Percentiles rank a stretch among this genome's conserved stretches.
These are phyloP conservation scores for Calameuta idolon DNA, from an alignment of 2,888 invertebrate species.

Conservation along the genomic window DNA sequence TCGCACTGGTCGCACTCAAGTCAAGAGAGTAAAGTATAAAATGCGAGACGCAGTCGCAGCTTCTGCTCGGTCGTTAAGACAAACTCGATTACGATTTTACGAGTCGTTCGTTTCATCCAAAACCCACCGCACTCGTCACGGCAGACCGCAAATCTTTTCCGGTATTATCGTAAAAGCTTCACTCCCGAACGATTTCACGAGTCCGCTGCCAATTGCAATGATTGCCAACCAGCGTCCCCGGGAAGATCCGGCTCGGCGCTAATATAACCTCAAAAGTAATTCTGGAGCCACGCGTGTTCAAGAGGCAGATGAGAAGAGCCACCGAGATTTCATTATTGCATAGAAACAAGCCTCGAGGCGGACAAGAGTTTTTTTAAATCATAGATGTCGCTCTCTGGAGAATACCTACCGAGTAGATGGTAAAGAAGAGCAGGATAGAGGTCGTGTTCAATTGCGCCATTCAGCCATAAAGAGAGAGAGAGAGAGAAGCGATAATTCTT, in stretches of 20 bases:
- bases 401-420: too few relatives aligned
- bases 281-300: not conserved
- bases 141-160: not conserved
- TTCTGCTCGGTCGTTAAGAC: conserved; percentile 10
- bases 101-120: not conserved
- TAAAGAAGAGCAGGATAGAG: too few relatives aligned
- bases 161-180: not conserved
- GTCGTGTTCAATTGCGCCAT: too few relatives aligned
- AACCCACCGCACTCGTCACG: not conserved
- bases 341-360: too few relatives aligned
- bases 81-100: conserved; percentile 6
- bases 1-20: not conserved
- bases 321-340: not conserved
- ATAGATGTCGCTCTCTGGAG: too few relatives aligned
- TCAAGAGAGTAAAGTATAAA: not conserved
- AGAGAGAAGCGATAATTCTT: not conserved
- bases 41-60: not conserved
- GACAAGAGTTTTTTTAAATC: too few relatives aligned
- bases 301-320: not conserved
- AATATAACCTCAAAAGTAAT: not conserved
- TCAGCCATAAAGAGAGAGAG: not conserved
- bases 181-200: not conserved
- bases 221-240: not conserved
- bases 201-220: not conserved
- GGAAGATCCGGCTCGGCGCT: not conserved